phyloP scores from a whole-genome alignment of 1,140 invertebrate species.

The Linepithema humile region DNA sequence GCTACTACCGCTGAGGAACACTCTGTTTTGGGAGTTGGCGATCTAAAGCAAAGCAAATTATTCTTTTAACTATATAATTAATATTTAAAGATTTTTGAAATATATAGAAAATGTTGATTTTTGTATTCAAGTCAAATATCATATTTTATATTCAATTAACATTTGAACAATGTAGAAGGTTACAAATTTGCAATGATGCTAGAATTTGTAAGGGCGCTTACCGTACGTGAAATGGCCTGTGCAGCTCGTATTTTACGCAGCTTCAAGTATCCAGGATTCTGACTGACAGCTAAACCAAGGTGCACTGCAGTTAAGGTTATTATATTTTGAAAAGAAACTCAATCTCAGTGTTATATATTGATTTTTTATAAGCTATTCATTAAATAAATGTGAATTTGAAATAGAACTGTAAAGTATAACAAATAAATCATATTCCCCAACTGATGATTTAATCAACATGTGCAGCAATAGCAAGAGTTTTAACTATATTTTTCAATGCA shows the following conservation, averaged over 20 bases:
- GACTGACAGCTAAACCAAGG: constrained; percentile 97
- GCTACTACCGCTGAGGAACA: constrained; percentile 96
- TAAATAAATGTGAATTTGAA: no score
- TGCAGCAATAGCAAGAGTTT: no score
- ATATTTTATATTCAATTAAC: constrained; percentile 18
- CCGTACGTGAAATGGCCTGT: constrained; percentile 98
- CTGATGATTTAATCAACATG: no score
- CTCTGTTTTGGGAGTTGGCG: constrained; percentile 96
- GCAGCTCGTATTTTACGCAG: constrained; percentile 98
- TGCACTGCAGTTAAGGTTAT: constrained; percentile 88
- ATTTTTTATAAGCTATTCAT: neutral
- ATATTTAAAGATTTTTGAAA: neutral
- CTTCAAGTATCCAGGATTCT: constrained; percentile 99
- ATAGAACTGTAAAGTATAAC: no score
- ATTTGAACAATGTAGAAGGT: neutral
- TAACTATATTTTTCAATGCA: neutral
- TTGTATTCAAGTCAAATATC: neutral
- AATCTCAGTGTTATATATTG: neutral
- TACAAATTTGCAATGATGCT: neutral
- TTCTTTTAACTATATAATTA: neutral
- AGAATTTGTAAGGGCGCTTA: constrained; percentile 84
- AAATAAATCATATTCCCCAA: no score
- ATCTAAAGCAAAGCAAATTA: constrained; percentile 87
- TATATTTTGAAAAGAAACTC: constrained; percentile 20
- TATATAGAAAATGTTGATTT: neutral